Percentiles rank a stretch among this genome's conserved stretches.
Conservation (phyloP, 1,140 invertebrate genomes). For the Nixonia krombeini region DNA sequence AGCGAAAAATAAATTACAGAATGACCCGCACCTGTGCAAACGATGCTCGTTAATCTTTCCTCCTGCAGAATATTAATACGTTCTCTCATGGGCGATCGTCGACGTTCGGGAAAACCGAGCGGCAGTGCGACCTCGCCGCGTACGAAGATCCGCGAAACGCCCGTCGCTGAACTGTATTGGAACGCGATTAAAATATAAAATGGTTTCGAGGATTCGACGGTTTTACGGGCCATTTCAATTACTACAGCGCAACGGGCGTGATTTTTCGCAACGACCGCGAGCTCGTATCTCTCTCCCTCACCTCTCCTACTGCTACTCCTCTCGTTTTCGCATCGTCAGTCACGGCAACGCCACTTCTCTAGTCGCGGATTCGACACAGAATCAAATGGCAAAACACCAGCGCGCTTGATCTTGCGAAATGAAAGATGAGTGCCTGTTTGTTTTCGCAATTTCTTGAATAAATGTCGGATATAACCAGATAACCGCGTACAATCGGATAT, state of each 20-base stretch:
- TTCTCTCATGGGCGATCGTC: slow-evolving; percentile 11
- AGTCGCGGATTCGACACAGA: slow-evolving; percentile 57
- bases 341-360: slow-evolving; percentile 66
- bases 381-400: slow-evolving; percentile 53
- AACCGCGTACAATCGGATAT: no score
- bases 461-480: no score
- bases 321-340: slow-evolving; percentile 52
- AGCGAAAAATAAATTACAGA: slow-evolving; percentile 35
- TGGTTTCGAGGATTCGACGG: slow-evolving; percentile 67
- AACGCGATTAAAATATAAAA: slow-evolving; percentile 70
- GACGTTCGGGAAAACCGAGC: slow-evolving; percentile 13
- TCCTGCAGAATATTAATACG: slow-evolving; percentile 38
- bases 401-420: slow-evolving; percentile 37
- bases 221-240: slow-evolving; percentile 70
- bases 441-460: no score
- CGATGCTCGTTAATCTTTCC: slow-evolving; percentile 37
- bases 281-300: slow-evolving; percentile 55
- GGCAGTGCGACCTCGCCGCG: slow-evolving; percentile 1
- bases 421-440: no score
- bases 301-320: no score
- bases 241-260: slow-evolving; percentile 57
- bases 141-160: slow-evolving; percentile 19
- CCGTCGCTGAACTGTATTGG: slow-evolving; percentile 51
- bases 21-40: slow-evolving; percentile 26
- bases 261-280: slow-evolving; percentile 60